Evolutionary conservation across 2,113 vertebrate genomes (phyloP).

Genomic region (Thunnus maccoyii): DNA sequence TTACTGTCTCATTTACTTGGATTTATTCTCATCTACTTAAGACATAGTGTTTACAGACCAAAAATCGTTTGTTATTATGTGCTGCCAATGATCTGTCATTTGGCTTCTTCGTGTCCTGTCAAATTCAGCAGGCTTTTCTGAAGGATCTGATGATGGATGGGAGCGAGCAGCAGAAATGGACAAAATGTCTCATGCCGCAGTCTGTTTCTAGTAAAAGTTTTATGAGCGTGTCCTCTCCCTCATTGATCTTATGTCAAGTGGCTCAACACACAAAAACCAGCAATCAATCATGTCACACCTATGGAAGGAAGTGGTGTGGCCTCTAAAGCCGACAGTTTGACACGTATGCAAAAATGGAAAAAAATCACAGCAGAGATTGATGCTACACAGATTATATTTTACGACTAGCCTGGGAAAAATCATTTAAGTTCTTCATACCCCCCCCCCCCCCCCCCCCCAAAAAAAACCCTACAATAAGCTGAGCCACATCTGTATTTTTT

Average conservation of each 20-base stretch:
- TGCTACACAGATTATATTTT: constrained; percentile 48
- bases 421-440: constrained; percentile 20
- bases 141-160: constrained; percentile 36
- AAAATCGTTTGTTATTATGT: background rate
- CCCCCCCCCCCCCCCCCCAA: background rate
- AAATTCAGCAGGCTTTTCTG: constrained; percentile 23
- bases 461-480: constrained; percentile 15
- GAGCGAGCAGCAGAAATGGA: constrained; percentile 32
- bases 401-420: constrained; percentile 49
- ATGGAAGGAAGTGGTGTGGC: constrained; percentile 27
- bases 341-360: constrained; percentile 20
- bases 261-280: constrained; percentile 39
- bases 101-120: constrained; percentile 14
- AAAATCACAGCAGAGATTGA: constrained; percentile 34
- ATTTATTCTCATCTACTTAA: constrained; percentile 15
- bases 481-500: constrained; percentile 51
- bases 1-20: constrained; percentile 27
- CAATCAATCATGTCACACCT: constrained; percentile 51
- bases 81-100: constrained; percentile 23
- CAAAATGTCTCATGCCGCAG: constrained; percentile 34
- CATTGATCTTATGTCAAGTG: constrained; percentile 55
- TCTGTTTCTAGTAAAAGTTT: constrained; percentile 59
- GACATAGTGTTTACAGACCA: constrained; percentile 1
- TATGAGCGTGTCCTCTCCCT: constrained; percentile 51
- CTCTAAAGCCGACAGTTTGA: constrained; percentile 46